These are phyloP conservation scores for Schizothorax lantsangensis DNA, from an alignment of 2,797 vertebrate species.

Conservation along the genomic window DNA sequence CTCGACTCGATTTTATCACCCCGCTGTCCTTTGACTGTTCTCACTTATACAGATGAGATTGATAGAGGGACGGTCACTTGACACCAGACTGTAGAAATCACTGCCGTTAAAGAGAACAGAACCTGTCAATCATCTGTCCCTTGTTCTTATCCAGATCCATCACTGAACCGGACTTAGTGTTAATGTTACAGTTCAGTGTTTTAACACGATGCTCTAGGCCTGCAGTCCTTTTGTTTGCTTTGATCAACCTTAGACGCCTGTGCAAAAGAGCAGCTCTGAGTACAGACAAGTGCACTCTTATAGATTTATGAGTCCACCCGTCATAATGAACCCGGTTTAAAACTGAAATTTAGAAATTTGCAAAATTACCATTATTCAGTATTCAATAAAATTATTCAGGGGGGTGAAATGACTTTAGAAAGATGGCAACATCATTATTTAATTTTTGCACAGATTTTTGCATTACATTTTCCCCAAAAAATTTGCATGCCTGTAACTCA, in stretches of 20 bases:
- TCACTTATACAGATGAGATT: neutral
- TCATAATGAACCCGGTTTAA: neutral
- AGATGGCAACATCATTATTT: no score
- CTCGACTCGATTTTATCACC: neutral
- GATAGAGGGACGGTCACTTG: neutral
- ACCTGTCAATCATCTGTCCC: neutral
- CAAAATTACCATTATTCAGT: neutral
- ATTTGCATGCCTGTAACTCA: neutral
- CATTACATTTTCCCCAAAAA: no score
- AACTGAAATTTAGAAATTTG: neutral
- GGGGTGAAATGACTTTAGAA: no score
- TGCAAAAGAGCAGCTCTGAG: slow-evolving; percentile 17
- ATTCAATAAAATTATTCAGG: no score
- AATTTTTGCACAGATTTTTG: no score
- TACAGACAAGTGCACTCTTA: neutral
- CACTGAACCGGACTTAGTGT: neutral
- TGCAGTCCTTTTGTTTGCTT: slow-evolving; percentile 5
- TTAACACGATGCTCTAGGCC: neutral
- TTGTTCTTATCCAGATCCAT: neutral
- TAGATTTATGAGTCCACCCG: neutral
- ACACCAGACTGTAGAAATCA: neutral
- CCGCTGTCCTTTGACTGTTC: neutral
- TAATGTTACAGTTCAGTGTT: neutral
- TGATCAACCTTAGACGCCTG: neutral
- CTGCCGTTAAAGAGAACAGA: neutral